Evolutionary conservation across 2,113 vertebrate genomes (phyloP), one percentile per base, ranked within the genome.

Genomic region (Chauna torquata): DNA sequence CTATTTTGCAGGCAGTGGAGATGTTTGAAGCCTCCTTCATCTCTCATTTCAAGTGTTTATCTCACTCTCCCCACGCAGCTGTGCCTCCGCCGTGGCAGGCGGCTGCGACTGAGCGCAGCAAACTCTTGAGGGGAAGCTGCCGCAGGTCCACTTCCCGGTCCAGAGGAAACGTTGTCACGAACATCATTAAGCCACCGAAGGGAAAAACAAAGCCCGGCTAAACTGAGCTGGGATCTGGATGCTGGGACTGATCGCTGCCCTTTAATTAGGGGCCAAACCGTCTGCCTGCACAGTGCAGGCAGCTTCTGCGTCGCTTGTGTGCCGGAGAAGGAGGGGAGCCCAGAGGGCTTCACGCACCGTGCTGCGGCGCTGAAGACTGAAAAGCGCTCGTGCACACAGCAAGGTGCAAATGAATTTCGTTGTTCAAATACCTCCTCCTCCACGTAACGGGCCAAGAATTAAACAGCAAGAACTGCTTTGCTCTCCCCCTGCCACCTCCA

Each of bases 11-110:
- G 95, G 87, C 78, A 68, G 91, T 81, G 75, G 94, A 80, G 95
- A 19, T 40, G 80, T 92, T 83, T 91, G 95, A 91, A 97, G 91
- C 66, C 95, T 82, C 94, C 89, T 94, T 76, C 91, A 75, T 49
- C 28, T 86, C 11, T 12, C 0, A 1, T 75, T 95, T 85, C 91
- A 71, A 91, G 94, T 89, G 90, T 96, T 91, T 88, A 75, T 90
- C 91, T 95, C n/a, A 71, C 71, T n/a, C 95, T 78, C 75, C 18
- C 3, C 6, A 65, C 10, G 11, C 91, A 96, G 96, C 91, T 96
- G 93, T 3, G 40, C 74, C 72, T 87, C 88, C 57, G 44, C 28
- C 1, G 3, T 15, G 80, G 82, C 82, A 66, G 87, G 66, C 3
- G 2, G 72, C 12, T 66, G 69, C 4, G 64, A 81, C 78, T 8